phyloP scores from a whole-genome alignment of 53 echinoderm and acorn worm genomes.

The Luidia sarsii region DNA sequence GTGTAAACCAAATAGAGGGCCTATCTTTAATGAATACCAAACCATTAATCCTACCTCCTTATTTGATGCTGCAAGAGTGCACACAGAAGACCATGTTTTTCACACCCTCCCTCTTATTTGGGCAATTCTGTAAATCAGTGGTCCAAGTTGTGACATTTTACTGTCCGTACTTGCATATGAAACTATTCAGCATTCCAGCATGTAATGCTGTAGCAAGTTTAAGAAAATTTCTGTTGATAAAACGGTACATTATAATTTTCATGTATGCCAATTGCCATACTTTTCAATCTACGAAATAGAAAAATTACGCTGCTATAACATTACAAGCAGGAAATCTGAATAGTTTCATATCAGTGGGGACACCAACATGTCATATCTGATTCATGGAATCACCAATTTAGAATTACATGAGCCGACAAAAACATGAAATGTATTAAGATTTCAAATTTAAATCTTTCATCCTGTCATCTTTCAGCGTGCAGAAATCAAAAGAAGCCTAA shows the following conservation, averaged over 20 bases:
- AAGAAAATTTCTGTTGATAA: too few species aligned
- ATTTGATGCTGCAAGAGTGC: conserved; percentile 20
- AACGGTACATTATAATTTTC: too few species aligned
- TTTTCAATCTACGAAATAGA: background rate
- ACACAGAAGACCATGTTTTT: background rate
- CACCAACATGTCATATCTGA: too few species aligned
- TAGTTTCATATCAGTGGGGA: too few species aligned
- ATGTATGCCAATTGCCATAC: background rate
- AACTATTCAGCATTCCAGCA: background rate
- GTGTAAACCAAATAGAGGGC: conserved; percentile 1
- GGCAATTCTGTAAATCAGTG: too few species aligned
- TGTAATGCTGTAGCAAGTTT: too few species aligned
- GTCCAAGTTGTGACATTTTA: too few species aligned
- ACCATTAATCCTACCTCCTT: conserved; percentile 11
- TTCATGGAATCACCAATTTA: too few species aligned
- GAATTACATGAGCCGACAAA: too few species aligned
- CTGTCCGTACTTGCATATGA: too few species aligned
- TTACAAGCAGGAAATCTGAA: too few species aligned
- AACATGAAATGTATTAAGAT: background rate
- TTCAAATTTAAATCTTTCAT: background rate
- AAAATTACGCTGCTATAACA: too few species aligned
- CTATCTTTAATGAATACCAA: background rate
- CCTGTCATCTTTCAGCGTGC: conserved; percentile 6
- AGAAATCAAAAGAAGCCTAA: background rate
- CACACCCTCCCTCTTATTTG: background rate